These are phyloP conservation scores for Chrysolina americana DNA, from an alignment of 2,888 invertebrate species.

Conservation along the genomic window DNA sequence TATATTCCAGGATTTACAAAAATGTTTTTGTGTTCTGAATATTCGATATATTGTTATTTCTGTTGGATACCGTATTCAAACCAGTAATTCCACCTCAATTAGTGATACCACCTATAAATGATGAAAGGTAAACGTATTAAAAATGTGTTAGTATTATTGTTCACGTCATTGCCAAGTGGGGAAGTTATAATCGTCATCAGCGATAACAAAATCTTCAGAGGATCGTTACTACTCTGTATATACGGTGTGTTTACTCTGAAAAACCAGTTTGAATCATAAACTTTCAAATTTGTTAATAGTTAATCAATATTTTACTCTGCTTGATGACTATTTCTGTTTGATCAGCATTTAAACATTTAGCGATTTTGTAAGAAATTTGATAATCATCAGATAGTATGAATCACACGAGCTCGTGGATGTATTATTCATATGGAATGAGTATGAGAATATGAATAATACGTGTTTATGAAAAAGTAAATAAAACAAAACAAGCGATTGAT, in stretches of 20 bases:
- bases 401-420: background rate
- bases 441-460: slow-evolving; percentile 1
- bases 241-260: slow-evolving; percentile 10
- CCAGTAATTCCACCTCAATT: background rate
- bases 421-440: slow-evolving; percentile 3
- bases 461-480: slow-evolving; percentile 5
- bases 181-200: background rate
- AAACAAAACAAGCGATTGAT: slow-evolving; percentile 1
- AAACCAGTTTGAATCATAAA: slow-evolving; percentile 6
- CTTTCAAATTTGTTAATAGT: background rate
- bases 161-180: background rate
- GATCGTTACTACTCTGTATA: background rate
- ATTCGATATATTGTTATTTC: too few species aligned
- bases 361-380: slow-evolving; percentile 17
- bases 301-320: background rate
- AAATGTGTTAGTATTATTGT: background rate
- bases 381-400: slow-evolving; percentile 5
- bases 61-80: too few species aligned
- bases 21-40: too few species aligned
- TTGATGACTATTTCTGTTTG: slow-evolving; percentile 13
- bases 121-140: background rate
- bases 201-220: background rate
- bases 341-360: slow-evolving; percentile 10
- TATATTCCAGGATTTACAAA: too few species aligned
- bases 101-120: background rate